Percentiles rank a stretch among this genome's conserved stretches.
These are phyloP conservation scores for Thymelicus acteon DNA, from an alignment of 2,888 invertebrate species.

Conservation along the genomic window DNA sequence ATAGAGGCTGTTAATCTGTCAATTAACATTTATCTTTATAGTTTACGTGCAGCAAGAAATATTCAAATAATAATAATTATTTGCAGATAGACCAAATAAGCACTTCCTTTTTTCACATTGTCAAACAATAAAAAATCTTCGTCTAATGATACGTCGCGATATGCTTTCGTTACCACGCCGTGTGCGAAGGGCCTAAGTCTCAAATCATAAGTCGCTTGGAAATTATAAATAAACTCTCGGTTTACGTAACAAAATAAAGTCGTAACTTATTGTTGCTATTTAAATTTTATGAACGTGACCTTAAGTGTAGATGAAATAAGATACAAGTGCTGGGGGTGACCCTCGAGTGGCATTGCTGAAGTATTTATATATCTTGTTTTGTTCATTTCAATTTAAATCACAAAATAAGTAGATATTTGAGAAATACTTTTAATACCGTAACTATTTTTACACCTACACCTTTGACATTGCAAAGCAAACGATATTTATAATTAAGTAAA, in stretches of 20 bases:
- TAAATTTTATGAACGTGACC: slow-evolving; percentile 12
- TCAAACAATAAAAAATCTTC: too few relatives aligned
- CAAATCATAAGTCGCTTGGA: not conserved
- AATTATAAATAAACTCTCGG: not conserved
- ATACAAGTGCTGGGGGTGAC: slow-evolving; percentile 15
- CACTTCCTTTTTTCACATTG: too few relatives aligned
- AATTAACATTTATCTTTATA: too few relatives aligned
- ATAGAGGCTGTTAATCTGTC: too few relatives aligned
- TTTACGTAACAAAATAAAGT: slow-evolving; percentile 13
- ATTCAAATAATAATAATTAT: too few relatives aligned
- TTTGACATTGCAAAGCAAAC: not conserved
- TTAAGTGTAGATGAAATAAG: slow-evolving; percentile 12
- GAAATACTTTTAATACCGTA: not conserved
- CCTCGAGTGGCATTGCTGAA: not conserved
- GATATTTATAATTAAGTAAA: too few relatives aligned
- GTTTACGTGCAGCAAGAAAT: too few relatives aligned
- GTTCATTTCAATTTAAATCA: not conserved
- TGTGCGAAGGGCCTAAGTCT: too few relatives aligned
- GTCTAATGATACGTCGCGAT: too few relatives aligned
- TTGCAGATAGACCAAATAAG: too few relatives aligned
- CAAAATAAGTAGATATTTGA: not conserved
- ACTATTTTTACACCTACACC: not conserved
- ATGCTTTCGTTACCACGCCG: too few relatives aligned
- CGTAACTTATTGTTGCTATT: slow-evolving; percentile 12
- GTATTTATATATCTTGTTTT: slow-evolving; percentile 1